These are phyloP conservation scores for Bovichtus diacanthus DNA, from an alignment of 2,797 vertebrate species.

Conservation along the genomic window DNA sequence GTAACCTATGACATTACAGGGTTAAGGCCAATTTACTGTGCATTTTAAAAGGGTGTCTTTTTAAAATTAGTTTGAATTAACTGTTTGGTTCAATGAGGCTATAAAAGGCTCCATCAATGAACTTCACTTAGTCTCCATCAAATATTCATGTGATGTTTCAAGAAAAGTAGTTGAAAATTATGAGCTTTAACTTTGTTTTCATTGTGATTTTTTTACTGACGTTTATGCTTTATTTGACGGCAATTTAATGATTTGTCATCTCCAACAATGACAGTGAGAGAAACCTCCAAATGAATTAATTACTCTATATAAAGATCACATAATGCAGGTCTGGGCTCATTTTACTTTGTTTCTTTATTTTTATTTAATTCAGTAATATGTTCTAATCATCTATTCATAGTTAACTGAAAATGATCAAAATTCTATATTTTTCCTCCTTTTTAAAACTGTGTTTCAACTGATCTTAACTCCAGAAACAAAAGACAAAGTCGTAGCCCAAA, in stretches of 20 bases:
- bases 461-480: slow-evolving; percentile 7
- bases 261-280: background rate
- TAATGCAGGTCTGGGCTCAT: slow-evolving; percentile 1
- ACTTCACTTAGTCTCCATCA: background rate
- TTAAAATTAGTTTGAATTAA: background rate
- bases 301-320: background rate
- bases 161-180: too few relatives aligned
- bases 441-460: slow-evolving; percentile 6
- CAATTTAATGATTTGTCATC: background rate
- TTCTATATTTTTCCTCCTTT: background rate
- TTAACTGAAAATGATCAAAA: slow-evolving; percentile 8
- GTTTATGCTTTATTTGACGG: background rate
- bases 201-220: background rate
- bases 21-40: background rate
- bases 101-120: background rate
- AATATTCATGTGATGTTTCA: too few relatives aligned
- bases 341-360: slow-evolving; percentile 9
- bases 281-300: slow-evolving; percentile 21
- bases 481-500: background rate
- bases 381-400: background rate
- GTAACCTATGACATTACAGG: background rate
- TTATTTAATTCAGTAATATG: background rate
- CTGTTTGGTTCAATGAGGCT: background rate
- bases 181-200: background rate
- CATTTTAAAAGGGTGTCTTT: background rate